Conservation (phyloP, 53 echinoderm and acorn worm species). For the Echinarachnius parma region DNA sequence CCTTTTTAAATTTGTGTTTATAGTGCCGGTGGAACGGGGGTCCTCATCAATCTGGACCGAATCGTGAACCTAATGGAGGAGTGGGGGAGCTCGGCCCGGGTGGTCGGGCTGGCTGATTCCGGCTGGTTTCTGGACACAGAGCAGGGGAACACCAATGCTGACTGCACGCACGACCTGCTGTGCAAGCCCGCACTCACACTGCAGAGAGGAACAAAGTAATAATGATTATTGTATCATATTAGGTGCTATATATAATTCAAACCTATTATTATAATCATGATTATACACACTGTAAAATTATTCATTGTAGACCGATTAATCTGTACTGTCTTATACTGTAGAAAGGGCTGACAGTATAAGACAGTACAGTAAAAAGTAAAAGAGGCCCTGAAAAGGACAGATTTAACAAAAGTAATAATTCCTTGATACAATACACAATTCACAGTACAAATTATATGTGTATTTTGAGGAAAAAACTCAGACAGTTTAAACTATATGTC, state of each 20-base stretch:
- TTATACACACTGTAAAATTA: too few species aligned
- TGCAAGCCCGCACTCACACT: slow-evolving; percentile 78
- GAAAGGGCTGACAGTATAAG: too few species aligned
- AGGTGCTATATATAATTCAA: not conserved
- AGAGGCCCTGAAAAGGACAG: too few species aligned
- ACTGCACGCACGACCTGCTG: slow-evolving; percentile 61
- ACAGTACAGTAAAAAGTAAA: too few species aligned
- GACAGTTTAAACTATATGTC: too few species aligned
- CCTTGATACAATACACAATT: too few species aligned
- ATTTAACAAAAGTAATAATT: too few species aligned
- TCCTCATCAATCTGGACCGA: slow-evolving; percentile 78
- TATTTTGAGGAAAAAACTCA: too few species aligned
- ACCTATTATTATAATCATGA: too few species aligned
- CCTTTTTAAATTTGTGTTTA: not conserved
- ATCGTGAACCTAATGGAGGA: slow-evolving; percentile 53
- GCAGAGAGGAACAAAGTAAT: slow-evolving; percentile 80
- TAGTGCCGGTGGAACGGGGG: slow-evolving; percentile 94
- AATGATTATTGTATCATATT: not conserved
- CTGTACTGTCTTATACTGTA: too few species aligned
- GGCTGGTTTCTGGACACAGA: slow-evolving; percentile 93
- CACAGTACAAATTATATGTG: too few species aligned
- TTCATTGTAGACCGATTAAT: too few species aligned
- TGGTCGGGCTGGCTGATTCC: slow-evolving; percentile 79
- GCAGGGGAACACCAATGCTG: slow-evolving; percentile 36
- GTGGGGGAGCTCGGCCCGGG: slow-evolving; percentile 70